Evolutionary conservation across 92 coral and sea anemone species (phyloP), one percentile per base, ranked within the genome.

Genomic region (Phymanthus crucifer): DNA sequence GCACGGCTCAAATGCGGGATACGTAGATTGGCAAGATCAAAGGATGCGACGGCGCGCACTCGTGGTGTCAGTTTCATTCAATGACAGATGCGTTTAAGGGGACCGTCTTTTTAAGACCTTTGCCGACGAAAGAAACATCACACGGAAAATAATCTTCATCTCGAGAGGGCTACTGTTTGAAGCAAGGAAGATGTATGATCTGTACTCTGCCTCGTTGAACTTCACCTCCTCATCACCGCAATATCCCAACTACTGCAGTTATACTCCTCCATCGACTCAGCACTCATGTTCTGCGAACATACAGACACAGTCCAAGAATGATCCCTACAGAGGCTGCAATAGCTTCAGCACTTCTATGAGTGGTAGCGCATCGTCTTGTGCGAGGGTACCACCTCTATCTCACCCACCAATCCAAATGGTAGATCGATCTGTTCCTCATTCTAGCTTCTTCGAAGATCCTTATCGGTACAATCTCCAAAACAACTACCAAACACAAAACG

Each of bases 141-240:
- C 64, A 82, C 73, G 34, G 66, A 40, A 32, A 82, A 72, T 24
- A 67, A 65, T 27, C 78, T 67, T 34, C 40, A 21, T 19, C 70
- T 61, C 29, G 71, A 72, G 80, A 36, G 66, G 40, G 71, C 32
- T 32, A 24, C 26, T 24, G 79, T 50, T 24, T 71, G 34, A 65
- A 79, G 66, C 56, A 23, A 61, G 35, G 75, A 78, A 57, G 50
- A 93, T 93, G 97, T 93, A 90, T 76, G 97, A 93, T 64, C 78
- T 85, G n/a, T 93, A 82, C 83, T 84, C 94, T 50, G 78, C 93
- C 37, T 35, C 86, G 67, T 73, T 82, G 80, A 82, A 67, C 74
- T 82, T 73, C 46, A 32, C 86, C 40, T 61, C 86, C n/a, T 72
- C 50, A 14, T 11, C 78, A 69, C 37, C 77, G 36, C 86, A 82